Evolutionary conservation across 2,113 vertebrate species (phyloP).

Genomic region (Sialia sialis): DNA sequence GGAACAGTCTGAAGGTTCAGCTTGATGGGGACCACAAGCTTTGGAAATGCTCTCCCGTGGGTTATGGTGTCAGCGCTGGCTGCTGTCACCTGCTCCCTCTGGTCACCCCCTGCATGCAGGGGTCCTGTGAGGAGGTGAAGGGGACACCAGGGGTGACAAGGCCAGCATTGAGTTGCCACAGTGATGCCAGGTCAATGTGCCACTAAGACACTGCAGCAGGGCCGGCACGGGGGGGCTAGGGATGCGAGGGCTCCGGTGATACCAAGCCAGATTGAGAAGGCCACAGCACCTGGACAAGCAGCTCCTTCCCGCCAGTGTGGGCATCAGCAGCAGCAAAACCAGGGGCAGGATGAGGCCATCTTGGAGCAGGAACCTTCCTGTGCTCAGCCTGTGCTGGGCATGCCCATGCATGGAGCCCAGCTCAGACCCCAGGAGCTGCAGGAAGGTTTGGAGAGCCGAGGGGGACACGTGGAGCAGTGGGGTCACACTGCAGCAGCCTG

Average conservation of each 20-base stretch:
- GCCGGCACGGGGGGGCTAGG: accelerated
- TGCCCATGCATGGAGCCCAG: background rate
- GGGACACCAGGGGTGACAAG: background rate
- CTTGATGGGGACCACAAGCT: background rate
- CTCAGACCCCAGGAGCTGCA: background rate
- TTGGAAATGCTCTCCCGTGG: background rate
- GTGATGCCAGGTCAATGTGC: background rate
- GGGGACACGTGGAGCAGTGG: accelerated
- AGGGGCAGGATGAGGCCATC: background rate
- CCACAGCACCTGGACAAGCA: background rate
- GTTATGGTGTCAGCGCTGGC: background rate
- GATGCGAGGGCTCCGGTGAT: accelerated
- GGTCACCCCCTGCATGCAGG: accelerated
- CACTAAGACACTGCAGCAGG: accelerated
- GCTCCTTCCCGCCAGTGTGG: background rate
- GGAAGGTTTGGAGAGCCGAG: background rate
- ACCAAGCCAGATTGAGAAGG: accelerated
- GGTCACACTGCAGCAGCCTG: background rate
- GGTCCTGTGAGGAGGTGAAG: background rate
- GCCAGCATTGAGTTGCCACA: accelerated
- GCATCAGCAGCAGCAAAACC: accelerated
- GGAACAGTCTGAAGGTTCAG: background rate
- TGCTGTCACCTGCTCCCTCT: background rate
- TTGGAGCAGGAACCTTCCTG: background rate
- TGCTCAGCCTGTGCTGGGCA: background rate